Evolutionary conservation across 2,113 vertebrate genomes (phyloP), one percentile per base, ranked within the genome.

Genomic region (Barnardius zonarius): DNA sequence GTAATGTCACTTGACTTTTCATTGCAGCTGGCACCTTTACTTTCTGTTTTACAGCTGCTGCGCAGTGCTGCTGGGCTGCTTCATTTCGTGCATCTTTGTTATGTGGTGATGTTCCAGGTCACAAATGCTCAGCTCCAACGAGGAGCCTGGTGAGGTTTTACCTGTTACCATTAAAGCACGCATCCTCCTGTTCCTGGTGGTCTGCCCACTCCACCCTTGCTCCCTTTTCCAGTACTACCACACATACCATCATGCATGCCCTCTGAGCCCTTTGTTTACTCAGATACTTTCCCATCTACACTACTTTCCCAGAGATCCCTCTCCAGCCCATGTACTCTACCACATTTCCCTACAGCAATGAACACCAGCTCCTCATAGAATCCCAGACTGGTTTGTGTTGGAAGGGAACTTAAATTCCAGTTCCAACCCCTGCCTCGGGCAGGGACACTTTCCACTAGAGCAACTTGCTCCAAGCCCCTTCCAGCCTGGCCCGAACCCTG

Each of bases 91-190:
- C 13, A 41, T 12, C 39, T 23, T 61, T 0, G 2, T 61, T 67
- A 22, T 18, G 10, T 1, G 13, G 10, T 39, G 48, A 69, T 33
- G 69, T 35, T 49, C 57, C 16, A 11, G 63, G 61, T 10, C 37
- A 27, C 48, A 2, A 25, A 24, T 1, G 6, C 74, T 7, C 39
- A 8, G 62, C 43, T 57, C 41, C 33, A 6, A 5, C 0, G 16
- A 66, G 46, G 63, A 74, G 48, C 57, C 33, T 4, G 5, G 19
- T 4, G 11, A 39, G 27, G 28, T 11, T 14, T 39, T 4, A 46
- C 37, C 15, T 7, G 9, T 8, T 3, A 8, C 37, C 0, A 0
- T 7, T 20, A 17, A 19, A 35, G 10, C 27, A 24, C 54, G 5
- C 3, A 5, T 4, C 37, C 46, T 51, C 41, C 49, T 35, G 1